These are phyloP conservation scores for Telenomus remus DNA, from an alignment of 1,140 invertebrate species.

Conservation along the genomic window DNA sequence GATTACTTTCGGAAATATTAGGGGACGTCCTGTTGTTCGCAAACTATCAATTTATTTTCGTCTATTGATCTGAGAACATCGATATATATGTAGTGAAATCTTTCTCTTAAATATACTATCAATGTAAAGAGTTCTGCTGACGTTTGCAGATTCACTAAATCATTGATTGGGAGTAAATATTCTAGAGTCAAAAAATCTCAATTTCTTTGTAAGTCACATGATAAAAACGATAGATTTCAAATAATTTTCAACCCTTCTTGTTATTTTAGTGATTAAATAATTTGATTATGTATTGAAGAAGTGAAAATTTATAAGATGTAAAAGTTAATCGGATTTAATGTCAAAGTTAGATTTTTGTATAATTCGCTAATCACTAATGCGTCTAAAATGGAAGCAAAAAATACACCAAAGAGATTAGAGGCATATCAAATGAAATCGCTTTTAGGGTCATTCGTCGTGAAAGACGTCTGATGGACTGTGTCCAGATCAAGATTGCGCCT, in stretches of 20 bases:
- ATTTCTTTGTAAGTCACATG: too few relatives aligned
- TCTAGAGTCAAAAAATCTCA: too few relatives aligned
- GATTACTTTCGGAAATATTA: constrained; percentile 77
- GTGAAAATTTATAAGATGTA: too few relatives aligned
- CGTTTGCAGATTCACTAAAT: constrained; percentile 28
- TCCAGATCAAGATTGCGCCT: constrained; percentile 67
- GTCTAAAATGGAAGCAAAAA: constrained; percentile 10
- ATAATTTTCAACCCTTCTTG: too few relatives aligned
- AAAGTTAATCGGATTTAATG: too few relatives aligned
- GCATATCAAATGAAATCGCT: constrained; percentile 28
- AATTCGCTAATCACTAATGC: constrained; percentile 3
- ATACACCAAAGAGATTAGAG: constrained; percentile 22
- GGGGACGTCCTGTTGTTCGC: constrained; percentile 74
- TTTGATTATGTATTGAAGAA: too few relatives aligned
- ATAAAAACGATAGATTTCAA: too few relatives aligned
- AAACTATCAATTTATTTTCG: constrained; percentile 75
- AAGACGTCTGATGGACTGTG: constrained; percentile 64
- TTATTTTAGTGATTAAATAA: too few relatives aligned
- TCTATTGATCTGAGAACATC: constrained; percentile 64
- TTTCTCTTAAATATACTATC: constrained; percentile 51
- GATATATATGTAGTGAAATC: constrained; percentile 48
- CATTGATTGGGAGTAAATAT: neutral
- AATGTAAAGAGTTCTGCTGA: constrained; percentile 37
- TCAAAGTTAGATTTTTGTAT: constrained; percentile 13
- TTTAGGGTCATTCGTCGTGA: constrained; percentile 44